These are phyloP conservation scores for Halesus radiatus DNA, from an alignment of 1,140 invertebrate genomes.

Conservation along the genomic window DNA sequence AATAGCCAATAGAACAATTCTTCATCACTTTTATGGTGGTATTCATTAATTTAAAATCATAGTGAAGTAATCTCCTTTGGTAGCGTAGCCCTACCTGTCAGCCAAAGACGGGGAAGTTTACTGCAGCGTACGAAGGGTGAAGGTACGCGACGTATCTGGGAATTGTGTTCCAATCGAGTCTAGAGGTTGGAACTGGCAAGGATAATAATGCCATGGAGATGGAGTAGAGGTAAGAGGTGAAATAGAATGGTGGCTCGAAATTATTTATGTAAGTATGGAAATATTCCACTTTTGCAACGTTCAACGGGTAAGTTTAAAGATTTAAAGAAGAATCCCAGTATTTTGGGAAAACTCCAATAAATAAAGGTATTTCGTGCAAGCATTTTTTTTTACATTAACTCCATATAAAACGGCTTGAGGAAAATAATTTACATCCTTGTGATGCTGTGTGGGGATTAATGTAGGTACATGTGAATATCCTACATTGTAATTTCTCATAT, in stretches of 20 bases:
- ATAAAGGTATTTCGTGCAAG: no score
- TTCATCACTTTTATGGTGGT: no score
- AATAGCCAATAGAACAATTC: no score
- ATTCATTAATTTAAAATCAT: background rate
- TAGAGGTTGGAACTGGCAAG: background rate
- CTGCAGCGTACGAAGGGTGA: slow-evolving; percentile 8
- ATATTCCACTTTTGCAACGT: background rate
- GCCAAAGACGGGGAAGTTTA: slow-evolving; percentile 5
- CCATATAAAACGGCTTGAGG: no score
- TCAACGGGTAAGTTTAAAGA: no score
- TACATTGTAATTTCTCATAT: no score
- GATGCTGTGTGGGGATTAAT: no score
- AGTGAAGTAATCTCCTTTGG: background rate
- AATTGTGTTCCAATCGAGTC: slow-evolving; percentile 32
- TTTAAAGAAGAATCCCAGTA: no score
- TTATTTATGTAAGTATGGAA: background rate
- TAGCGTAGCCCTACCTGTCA: background rate
- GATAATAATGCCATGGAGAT: slow-evolving; percentile 11
- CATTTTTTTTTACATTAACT: no score
- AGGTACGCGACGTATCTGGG: slow-evolving; percentile 18
- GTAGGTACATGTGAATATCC: no score
- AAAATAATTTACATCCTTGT: no score
- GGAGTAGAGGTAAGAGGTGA: slow-evolving; percentile 27
- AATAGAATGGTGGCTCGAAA: background rate
- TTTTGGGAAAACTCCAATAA: no score